Evolutionary conservation across 2,797 vertebrate genomes (phyloP).

Genomic region (Arrhamphus sclerolepis): DNA sequence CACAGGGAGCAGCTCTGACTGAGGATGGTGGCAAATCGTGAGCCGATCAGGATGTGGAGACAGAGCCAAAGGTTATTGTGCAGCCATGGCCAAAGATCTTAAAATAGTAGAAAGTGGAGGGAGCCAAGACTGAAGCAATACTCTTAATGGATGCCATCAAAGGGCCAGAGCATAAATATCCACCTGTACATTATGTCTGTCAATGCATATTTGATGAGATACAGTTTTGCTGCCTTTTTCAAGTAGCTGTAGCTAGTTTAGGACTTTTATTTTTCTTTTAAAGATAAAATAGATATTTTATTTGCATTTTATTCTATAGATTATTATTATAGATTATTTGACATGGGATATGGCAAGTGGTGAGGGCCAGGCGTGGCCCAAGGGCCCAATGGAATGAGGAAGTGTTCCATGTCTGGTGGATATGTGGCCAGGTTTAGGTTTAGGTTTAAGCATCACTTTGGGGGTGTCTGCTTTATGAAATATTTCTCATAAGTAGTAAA

Average conservation of each 20-base stretch:
- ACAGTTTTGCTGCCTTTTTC: neutral
- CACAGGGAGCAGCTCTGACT: conserved; percentile 22
- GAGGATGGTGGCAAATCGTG: conserved; percentile 37
- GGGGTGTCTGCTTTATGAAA: too few species aligned
- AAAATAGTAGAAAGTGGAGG: conserved; percentile 17
- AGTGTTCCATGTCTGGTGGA: too few species aligned
- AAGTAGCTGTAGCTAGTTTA: neutral
- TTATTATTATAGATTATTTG: too few species aligned
- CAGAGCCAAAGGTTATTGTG: conserved; percentile 59
- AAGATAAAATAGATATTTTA: neutral
- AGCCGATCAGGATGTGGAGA: conserved; percentile 3
- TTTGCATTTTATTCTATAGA: neutral
- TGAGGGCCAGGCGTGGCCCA: too few species aligned
- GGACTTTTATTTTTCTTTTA: neutral
- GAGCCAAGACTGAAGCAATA: conserved; percentile 42
- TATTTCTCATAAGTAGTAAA: too few species aligned
- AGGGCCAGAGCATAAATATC: conserved; percentile 20
- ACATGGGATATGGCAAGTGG: too few species aligned
- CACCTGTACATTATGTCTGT: conserved; percentile 6
- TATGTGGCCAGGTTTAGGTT: too few species aligned
- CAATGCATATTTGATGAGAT: conserved; percentile 7
- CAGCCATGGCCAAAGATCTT: conserved; percentile 48
- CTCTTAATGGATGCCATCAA: conserved; percentile 55
- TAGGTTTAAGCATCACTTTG: too few species aligned
- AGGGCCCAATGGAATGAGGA: too few species aligned